Evolutionary conservation across 1,140 invertebrate species (phyloP).

Genomic region (Drosophila triauraria): DNA sequence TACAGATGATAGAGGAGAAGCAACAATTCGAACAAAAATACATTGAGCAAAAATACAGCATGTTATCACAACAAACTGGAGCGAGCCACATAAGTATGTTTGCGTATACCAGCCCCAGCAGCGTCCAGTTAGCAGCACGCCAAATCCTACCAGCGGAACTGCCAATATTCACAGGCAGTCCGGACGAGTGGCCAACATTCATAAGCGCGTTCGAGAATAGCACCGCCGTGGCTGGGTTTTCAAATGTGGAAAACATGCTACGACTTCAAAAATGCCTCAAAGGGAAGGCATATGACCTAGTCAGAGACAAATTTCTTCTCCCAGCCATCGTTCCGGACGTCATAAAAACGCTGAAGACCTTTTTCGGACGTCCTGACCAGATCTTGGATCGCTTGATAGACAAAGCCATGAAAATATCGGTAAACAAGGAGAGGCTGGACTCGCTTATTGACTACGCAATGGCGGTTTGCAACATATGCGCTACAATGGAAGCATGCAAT

Average conservation of each 20-base stretch:
- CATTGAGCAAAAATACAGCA: conserved; percentile 1
- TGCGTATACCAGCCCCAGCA: background rate
- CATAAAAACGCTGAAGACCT: too few relatives aligned
- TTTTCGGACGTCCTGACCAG: background rate
- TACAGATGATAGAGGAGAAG: too few relatives aligned
- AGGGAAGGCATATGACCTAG: background rate
- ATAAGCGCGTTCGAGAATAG: conserved; percentile 6
- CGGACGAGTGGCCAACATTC: too few relatives aligned
- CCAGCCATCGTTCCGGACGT: background rate
- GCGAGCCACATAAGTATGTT: too few relatives aligned
- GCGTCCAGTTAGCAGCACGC: too few relatives aligned
- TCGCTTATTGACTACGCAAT: background rate
- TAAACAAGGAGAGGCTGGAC: background rate
- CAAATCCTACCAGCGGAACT: too few relatives aligned
- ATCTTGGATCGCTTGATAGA: background rate
- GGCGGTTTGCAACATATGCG: background rate
- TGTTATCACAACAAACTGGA: background rate
- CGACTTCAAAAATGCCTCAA: conserved; percentile 11
- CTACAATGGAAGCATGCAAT: background rate
- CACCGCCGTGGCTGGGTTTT: background rate
- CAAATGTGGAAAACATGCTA: conserved; percentile 2
- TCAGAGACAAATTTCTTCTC: background rate
- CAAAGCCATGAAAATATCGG: background rate
- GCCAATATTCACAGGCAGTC: background rate
- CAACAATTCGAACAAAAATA: background rate